Base-by-base conservation (phyloP, 1,140 invertebrate genomes). In the Drosophila orosa region DNA sequence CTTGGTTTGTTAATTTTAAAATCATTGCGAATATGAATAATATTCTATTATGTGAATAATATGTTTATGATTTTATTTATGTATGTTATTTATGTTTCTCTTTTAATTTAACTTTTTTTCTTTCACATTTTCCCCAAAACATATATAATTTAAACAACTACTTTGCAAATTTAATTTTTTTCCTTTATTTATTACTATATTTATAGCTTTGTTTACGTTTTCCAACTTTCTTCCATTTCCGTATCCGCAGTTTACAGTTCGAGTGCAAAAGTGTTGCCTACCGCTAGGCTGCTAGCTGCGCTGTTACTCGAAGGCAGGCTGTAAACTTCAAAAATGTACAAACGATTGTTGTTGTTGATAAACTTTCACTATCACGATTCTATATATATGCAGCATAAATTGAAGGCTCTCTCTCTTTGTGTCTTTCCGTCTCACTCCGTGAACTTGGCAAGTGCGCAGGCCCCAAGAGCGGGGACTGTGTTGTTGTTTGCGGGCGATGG, bases 351-450 rank as follows among this genome's bases (percentile, higher is more conserved):
- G 56, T 74, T 56, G 57, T 40, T 39, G 35, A 44, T 40, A 62
- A 78, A 87, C 83, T 87, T 87, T 87, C 83, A 87, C 83, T 86
- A 82, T 87, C 79, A 73, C 37, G 60, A 65, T 69, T 63, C 62
- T 59, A 81, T 62, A 63, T 73, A 67, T 45, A 75, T 25, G 33
- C 31, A 52, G 59, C 37, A 61, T 69, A 55, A 80, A 57, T 68
- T 56, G 33, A 42, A 31, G 25, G 56, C 24, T 47, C 40, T 58
- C 63, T 54, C 37, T 25, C 19, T 4, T 24, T 44, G 22, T 54
- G 17, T 24, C 27, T 29, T 8, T 33, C 52, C 37, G 10, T 54
- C 27, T 33, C 27, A 29, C 4, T 27, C 37, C 50, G n/a, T 59
- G 42, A 39, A 22, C 52, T 66, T 59, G 52, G 24, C 48, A 6